These are phyloP conservation scores for Eciton burchellii DNA, from an alignment of 1,140 invertebrate genomes.

Conservation along the genomic window DNA sequence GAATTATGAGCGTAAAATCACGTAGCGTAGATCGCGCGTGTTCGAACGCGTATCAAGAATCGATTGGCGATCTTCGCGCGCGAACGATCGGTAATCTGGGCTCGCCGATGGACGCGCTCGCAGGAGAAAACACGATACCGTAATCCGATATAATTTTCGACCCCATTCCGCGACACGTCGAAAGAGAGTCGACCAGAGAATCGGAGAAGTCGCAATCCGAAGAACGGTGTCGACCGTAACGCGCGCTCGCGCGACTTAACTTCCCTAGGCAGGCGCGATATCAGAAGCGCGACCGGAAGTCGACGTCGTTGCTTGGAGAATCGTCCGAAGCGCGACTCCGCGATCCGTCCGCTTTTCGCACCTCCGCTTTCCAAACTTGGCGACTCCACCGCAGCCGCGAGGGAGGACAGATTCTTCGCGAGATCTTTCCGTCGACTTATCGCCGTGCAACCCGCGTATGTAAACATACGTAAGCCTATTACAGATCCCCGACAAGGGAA, in stretches of 20 bases:
- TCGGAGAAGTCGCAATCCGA: not conserved
- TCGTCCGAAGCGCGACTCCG: not conserved
- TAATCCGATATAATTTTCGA: not conserved
- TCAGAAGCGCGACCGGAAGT: constrained; percentile 2
- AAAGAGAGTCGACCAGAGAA: not conserved
- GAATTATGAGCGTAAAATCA: constrained; percentile 51
- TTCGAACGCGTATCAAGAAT: constrained; percentile 48
- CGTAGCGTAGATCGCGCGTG: constrained; percentile 6
- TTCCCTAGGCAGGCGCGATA: not conserved
- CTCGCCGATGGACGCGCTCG: not conserved
- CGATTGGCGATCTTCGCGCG: constrained; percentile 16
- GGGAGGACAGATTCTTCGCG: constrained; percentile 34
- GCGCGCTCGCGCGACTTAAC: not conserved
- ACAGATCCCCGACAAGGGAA: constrained; percentile 31
- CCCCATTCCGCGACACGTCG: not conserved
- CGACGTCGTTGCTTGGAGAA: constrained; percentile 14
- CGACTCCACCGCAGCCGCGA: constrained; percentile 28
- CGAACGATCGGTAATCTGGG: constrained; percentile 20
- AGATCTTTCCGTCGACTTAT: constrained; percentile 42
- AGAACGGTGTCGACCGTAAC: not conserved
- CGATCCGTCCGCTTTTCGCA: constrained; percentile 10
- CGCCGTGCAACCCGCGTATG: constrained; percentile 12
- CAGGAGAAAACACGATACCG: not conserved
- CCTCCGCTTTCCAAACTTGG: constrained; percentile 34
- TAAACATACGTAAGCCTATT: constrained; percentile 45